phyloP scores from a whole-genome alignment of 1,140 invertebrate species.

The Diploscapter pachys region DNA sequence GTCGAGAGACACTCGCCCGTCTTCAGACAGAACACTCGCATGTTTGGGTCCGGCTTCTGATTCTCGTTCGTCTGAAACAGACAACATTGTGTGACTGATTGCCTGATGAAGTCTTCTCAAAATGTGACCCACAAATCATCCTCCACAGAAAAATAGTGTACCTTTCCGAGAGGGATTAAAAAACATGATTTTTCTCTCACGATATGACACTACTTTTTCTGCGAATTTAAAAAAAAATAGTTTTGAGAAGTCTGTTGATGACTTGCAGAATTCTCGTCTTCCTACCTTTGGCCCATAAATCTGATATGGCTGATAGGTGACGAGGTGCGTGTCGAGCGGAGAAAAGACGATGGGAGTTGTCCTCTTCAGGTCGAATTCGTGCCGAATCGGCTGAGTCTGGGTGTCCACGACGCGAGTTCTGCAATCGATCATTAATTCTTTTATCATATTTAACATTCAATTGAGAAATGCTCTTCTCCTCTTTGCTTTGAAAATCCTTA shows the following conservation, averaged over 20 bases:
- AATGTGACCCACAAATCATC: neutral
- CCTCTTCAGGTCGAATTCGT: constrained; percentile 26
- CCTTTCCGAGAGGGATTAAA: neutral
- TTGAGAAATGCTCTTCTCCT: constrained; percentile 30
- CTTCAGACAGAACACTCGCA: constrained; percentile 44
- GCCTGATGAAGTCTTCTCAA: too few relatives aligned
- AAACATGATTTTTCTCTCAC: too few relatives aligned
- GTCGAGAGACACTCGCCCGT: constrained; percentile 39
- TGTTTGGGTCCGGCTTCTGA: constrained; percentile 44
- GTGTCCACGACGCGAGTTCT: too few relatives aligned
- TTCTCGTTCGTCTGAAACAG: constrained; percentile 44
- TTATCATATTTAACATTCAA: constrained; percentile 29
- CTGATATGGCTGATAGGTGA: constrained; percentile 37
- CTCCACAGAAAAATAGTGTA: neutral
- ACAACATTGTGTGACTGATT: neutral
- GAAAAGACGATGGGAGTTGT: constrained; percentile 36
- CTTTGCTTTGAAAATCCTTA: constrained; percentile 20
- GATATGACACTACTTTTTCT: neutral
- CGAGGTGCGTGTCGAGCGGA: constrained; percentile 28
- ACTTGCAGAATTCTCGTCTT: too few relatives aligned
- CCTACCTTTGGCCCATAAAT: constrained; percentile 32
- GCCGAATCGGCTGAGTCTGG: too few relatives aligned
- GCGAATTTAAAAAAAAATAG: neutral
- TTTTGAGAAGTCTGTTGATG: neutral
- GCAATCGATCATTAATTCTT: too few relatives aligned